A percentile compares a stretch with the other conserved stretches of the same genome.
These are phyloP conservation scores for Acanthosepion esculentum DNA, from an alignment of 2,888 invertebrate genomes.

Conservation along the genomic window DNA sequence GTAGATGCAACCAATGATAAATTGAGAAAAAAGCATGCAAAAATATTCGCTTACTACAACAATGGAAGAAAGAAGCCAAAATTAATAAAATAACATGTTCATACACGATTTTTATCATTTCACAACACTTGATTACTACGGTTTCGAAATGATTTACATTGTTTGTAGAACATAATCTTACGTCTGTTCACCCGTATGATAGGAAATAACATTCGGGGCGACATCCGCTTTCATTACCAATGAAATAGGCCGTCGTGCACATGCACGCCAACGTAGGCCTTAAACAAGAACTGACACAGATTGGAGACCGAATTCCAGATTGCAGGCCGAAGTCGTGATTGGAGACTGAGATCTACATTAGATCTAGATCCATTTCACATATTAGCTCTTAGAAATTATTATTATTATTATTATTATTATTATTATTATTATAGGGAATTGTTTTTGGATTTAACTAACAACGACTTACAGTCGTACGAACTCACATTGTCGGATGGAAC, in stretches of 20 bases:
- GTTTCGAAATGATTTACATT: neutral
- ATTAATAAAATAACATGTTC: neutral
- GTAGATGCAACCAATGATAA: neutral
- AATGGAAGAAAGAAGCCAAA: neutral
- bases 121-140: neutral
- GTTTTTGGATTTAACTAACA: too few species aligned
- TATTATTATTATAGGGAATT: too few species aligned
- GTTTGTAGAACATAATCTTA: too few species aligned
- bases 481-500: too few species aligned
- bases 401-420: too few species aligned
- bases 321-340: too few species aligned
- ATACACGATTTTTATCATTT: neutral
- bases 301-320: too few species aligned
- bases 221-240: neutral
- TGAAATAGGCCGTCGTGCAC: neutral
- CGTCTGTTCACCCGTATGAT: too few species aligned
- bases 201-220: neutral
- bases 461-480: too few species aligned
- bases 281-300: neutral
- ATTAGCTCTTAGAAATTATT: too few species aligned
- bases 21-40: neutral
- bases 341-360: too few species aligned
- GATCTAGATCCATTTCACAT: too few species aligned
- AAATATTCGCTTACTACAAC: neutral
- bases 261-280: neutral